Evolutionary conservation across 2,113 vertebrate species (phyloP), one percentile per base, ranked within the genome.

Genomic region (Piaya cayana): DNA sequence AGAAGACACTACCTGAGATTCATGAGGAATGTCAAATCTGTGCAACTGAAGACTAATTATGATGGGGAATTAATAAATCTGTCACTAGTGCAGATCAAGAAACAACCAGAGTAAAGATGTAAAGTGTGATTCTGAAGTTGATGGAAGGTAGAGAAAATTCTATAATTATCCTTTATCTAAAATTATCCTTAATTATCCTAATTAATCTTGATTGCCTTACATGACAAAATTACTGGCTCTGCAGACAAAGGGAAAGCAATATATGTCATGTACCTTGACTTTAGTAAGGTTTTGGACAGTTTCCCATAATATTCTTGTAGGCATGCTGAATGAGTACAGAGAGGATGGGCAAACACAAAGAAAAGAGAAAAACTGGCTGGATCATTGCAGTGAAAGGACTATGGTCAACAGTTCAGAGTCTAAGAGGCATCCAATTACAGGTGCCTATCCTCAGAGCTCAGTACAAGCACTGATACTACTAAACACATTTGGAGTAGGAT

Each of bases 131-230:
- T 92, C 68, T 94, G 91, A 95, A 90, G 37, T 71, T 92, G 60
- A 95, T 94, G 70, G 42, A 96, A 95, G 47, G 88, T 83, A 92
- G 88, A 37, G 60, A 70, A 94, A 86, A 90, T 52, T 94, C 95
- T 95, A 88, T 94, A 94, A 95, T 93, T 97, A 95, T 77, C 79
- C 94, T 88, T 86, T 95, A 92, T 94, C 92, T 96, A 59, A 94
- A 96, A 96, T 97, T 86, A 94, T 56, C 77, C 86, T 93, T 95
- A 96, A 96, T 97, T 96, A 95, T 88, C 56, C 80, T 86, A 92
- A 96, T 97, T 97, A 94, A 94, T 96, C 94, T 93, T 90, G 90
- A 95, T 95, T 95, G 79, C 77, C 32, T 86, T 94, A 56, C 68
- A 78, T 12, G 37, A 81, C 39, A 30, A 88, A 94, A 49, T 53